Base-by-base conservation (phyloP, 2,113 vertebrate genomes). In the Epinephelus lanceolatus region DNA sequence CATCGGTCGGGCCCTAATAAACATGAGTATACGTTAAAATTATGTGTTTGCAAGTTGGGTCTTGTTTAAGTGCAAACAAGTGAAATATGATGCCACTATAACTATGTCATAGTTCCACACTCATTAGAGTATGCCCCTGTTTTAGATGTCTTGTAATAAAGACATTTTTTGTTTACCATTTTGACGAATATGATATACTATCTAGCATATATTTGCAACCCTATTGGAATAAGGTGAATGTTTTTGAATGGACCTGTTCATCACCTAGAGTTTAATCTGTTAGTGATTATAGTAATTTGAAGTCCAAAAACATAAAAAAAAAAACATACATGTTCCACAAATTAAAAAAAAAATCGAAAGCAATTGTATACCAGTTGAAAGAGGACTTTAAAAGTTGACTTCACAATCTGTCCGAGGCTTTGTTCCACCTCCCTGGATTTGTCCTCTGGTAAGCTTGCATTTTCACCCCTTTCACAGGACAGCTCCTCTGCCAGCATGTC, bases 341-440 rank as follows among this genome's bases (percentile, higher is more conserved):
- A 21, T 65, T 13, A 12, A 9, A 60, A 15, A 25, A 23, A 23
- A 25, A 37, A 37, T 1, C 1, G 1, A 6, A 37, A 37, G 33
- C 33, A 37, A n/a, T 47, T 56, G 5, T 30, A 19, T 90, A 93
- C 92, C 88, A 91, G 45, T 6, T 86, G 47, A 60, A 81, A 53
- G 56, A 76, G 73, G 74, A 93, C 71, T 67, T 85, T 80, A 25
- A 93, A 60, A 55, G 86, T 88, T 10, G 63, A 85, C 23, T 88
- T 47, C 47, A 92, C 37, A 69, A 92, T 90, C 67, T 18, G 14
- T 56, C 61, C 75, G 59, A 92, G 85, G 12, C 78, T 79, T 78
- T 75, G 25, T 73, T 88, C 80, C 79, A 89, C 23, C n/a, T 80
- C 73, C 12, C 0, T 77, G 15, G 49, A 56, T 61, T 45, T 45